These are phyloP conservation scores for Pelosia muscerda DNA, from an alignment of 2,888 invertebrate genomes.

Conservation along the genomic window DNA sequence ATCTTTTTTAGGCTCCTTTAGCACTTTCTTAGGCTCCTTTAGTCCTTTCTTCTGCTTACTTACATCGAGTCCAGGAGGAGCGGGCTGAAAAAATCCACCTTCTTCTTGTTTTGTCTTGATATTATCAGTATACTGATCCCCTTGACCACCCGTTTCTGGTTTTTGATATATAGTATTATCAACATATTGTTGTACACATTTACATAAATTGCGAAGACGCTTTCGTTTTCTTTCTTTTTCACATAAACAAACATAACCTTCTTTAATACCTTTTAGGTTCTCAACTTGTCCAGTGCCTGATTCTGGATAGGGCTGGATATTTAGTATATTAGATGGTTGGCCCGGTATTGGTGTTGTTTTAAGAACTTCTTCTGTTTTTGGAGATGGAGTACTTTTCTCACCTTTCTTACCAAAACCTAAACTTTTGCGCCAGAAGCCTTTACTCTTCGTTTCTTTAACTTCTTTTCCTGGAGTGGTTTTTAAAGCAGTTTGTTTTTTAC, in stretches of 20 bases:
- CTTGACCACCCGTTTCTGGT: neutral
- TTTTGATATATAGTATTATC: neutral
- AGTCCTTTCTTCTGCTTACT: neutral
- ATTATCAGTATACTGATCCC: neutral
- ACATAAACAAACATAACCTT: conserved; percentile 1
- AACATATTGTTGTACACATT: conserved; percentile 4
- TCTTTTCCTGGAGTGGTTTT: neutral
- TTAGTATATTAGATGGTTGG: too few species aligned
- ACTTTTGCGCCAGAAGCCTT: neutral
- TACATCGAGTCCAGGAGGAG: neutral
- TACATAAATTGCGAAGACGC: neutral
- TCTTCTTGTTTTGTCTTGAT: neutral
- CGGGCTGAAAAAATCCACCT: too few species aligned
- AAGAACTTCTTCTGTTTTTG: neutral
- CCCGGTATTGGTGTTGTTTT: neutral
- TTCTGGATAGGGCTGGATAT: neutral
- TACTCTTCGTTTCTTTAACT: neutral
- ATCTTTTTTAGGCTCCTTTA: neutral
- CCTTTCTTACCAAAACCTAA: neutral
- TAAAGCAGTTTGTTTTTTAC: neutral
- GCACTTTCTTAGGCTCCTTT: neutral
- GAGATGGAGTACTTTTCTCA: neutral
- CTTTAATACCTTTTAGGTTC: neutral
- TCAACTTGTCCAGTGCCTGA: neutral
- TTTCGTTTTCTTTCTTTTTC: neutral